Evolutionary conservation across 1,140 invertebrate species (phyloP), one percentile per base, ranked within the genome.

Genomic region (Ceratitis capitata): DNA sequence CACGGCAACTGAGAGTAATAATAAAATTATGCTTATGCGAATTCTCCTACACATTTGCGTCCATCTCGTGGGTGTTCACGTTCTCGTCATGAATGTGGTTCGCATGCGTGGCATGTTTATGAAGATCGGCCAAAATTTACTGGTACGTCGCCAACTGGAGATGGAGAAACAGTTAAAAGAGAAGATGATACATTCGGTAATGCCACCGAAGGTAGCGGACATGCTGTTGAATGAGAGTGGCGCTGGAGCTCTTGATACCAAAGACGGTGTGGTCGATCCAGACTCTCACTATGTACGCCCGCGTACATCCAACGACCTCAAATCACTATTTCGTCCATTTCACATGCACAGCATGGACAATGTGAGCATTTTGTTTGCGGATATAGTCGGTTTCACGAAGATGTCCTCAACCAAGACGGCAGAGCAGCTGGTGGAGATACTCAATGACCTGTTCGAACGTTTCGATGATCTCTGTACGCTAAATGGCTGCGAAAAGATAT

Each of bases 361-460:
- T 91, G 98, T 99, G 29, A 98, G 97, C 91, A 99, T 99, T 88
- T 92, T 99, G n/a, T 99, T 99, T 92, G 98, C 98, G 45, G 98
- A 99, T 91, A 99, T 99, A 89, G 98, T 99, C 26, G 98, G 98
- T 6, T 99, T 99, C 91, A 99, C 98, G 0, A 96, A 95, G 89
- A 99, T 99, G 98, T 97, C 97, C 74, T 98, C 97, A 61, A 99
- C 98, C 86, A 99, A 99, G 93, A 95, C 95, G 92, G 95, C 98
- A 82, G 97, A 97, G 88, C 95, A 97, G 92, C 92, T 98, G 49
- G 97, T 98, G 3, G 95, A 95, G 86, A 96, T 99, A 86, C 93
- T 99, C 2, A 99, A 99, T 92, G 98, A 99, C 93, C 92, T 99
- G 39, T 99, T 99, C 93, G 98, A 98, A 89, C 94, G 98, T 84